Evolutionary conservation across 2,888 invertebrate genomes (phyloP), one percentile per base, ranked within the genome.

Genomic region (Taphrorychus bicolor): DNA sequence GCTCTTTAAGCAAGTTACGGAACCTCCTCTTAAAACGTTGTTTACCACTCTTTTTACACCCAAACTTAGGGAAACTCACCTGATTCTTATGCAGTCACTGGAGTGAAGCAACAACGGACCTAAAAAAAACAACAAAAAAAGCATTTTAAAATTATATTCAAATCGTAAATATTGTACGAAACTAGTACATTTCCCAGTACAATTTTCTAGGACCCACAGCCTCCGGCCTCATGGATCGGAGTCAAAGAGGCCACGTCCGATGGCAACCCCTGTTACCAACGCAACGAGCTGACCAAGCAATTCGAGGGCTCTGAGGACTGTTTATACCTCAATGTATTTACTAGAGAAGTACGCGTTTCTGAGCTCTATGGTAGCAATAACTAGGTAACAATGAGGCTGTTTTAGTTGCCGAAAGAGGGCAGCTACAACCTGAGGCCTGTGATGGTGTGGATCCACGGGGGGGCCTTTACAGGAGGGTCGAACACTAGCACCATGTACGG

Each of bases 271-370:
- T 78, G 77, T 64, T 74, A 72, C 16, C 71, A 74, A 1, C 69
- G 66, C 24, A 70, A 76, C 68, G 61, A 73, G 18, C 42, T 76
- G n/a, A 71, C 67, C 2, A 69, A 79, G 5, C 78, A 81, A 66
- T 74, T 77, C 45, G 78, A 82, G 2, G 86, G 86, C 19, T 77
- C 80, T 1, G 85, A 86, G 74, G 73, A 76, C 41, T 86, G 86
- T 69, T 73, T 85, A 2, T 83, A 83, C 72, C 71, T 86, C 14
- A 85, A 85, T 76, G 84, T 86, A 5, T 79, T 76, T 66, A 80
- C 81, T 4, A 76, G 75, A 59, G 70, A 78, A 67, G 79, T 81
- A 73, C 67, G 64, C 59, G 17, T 17, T 40, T 49, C 14, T n/a
- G 32, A 5, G 9, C 32, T 9, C 42, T 16, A 17, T 9, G 5